These are phyloP conservation scores for Halcyon badia DNA, from an alignment of 2,797 vertebrate genomes.

Conservation along the genomic window DNA sequence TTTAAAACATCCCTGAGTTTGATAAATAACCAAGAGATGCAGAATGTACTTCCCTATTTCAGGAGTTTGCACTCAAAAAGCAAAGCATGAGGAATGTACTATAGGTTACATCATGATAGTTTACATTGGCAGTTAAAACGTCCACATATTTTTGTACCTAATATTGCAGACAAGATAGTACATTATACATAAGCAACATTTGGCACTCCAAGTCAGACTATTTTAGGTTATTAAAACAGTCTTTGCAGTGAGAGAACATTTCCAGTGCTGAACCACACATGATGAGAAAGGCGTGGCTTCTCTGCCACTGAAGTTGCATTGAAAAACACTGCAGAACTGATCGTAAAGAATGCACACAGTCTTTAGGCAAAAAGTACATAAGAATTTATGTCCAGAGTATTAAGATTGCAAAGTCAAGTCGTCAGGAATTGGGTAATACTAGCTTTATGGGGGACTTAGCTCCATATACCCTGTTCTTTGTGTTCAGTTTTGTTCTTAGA, in stretches of 20 bases:
- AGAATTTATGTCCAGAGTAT: not conserved
- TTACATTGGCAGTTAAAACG: not conserved
- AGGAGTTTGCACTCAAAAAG: not conserved
- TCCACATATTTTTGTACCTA: not conserved
- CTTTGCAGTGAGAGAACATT: not conserved
- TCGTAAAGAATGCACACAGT: not conserved
- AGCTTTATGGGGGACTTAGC: not conserved
- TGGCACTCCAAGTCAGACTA: not conserved
- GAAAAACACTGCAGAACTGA: not conserved
- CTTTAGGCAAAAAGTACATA: not conserved
- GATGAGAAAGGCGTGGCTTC: not conserved
- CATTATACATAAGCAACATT: not conserved
- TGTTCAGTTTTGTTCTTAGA: not conserved
- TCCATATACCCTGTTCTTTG: not conserved
- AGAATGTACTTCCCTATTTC: not conserved
- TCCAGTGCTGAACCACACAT: not conserved
- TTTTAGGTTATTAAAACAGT: not conserved
- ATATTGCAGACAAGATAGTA: not conserved
- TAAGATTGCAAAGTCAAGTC: not conserved
- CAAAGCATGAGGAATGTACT: not conserved
- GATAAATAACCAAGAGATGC: not conserved
- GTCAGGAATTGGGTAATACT: not conserved
- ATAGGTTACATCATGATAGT: not conserved
- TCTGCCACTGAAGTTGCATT: not conserved
- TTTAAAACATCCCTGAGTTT: not conserved